Conservation (phyloP, 2,888 invertebrate species). For the Ischnus inquisitorius region DNA sequence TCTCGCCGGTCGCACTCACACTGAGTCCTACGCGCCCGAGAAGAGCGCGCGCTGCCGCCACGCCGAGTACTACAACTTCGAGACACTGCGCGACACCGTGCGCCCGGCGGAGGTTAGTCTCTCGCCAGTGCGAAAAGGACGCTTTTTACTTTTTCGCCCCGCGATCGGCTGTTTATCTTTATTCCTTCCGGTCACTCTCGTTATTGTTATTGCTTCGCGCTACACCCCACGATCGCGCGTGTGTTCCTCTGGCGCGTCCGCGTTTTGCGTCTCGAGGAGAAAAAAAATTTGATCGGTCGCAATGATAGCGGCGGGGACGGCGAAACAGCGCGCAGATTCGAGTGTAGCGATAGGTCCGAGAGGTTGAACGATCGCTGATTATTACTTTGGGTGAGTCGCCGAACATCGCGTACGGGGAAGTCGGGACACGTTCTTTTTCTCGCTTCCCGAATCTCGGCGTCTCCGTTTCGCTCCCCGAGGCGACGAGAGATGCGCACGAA, state of each 20-base stretch:
- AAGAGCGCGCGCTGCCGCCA: conserved; percentile 4
- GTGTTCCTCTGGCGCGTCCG: neutral
- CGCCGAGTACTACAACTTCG: neutral
- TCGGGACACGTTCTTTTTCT: neutral
- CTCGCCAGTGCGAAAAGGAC: conserved; percentile 2
- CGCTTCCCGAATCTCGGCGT: neutral
- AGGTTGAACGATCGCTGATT: neutral
- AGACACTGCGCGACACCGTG: conserved; percentile 41
- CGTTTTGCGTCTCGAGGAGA: neutral
- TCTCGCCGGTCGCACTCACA: conserved; percentile 17
- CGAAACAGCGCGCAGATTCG: neutral
- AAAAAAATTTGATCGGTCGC: neutral
- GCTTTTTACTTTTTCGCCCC: conserved; percentile 14
- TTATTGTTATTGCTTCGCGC: neutral
- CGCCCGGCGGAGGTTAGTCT: conserved; percentile 23
- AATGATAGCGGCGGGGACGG: neutral
- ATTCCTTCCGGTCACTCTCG: neutral
- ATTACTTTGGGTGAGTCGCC: neutral
- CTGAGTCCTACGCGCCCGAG: conserved; percentile 19
- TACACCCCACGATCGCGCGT: neutral
- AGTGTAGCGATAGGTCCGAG: neutral
- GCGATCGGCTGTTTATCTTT: neutral
- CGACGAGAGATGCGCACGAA: neutral
- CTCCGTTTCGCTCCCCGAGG: neutral
- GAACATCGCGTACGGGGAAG: neutral